Percentiles rank a stretch among this genome's conserved stretches.
Evolutionary conservation across 2,888 invertebrate species (phyloP).

Genomic region (Coenonympha arcania): DNA sequence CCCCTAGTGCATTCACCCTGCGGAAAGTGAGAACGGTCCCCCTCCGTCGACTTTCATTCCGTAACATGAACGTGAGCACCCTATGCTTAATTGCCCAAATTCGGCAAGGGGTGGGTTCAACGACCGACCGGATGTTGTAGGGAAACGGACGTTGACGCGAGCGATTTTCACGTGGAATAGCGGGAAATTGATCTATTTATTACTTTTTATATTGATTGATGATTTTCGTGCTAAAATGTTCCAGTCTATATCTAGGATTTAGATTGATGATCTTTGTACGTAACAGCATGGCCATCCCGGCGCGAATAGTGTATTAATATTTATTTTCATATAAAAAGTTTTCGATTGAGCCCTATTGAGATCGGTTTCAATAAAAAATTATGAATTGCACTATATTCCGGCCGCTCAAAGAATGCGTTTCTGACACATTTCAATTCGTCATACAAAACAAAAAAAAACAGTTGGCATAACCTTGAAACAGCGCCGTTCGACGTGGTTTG

Average conservation of each 20-base stretch:
- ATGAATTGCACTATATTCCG: no score
- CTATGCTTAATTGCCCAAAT: slow-evolving; percentile 66
- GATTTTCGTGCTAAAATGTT: background rate
- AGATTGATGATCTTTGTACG: no score
- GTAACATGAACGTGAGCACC: slow-evolving; percentile 54
- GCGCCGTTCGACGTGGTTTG: no score
- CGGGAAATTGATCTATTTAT: background rate
- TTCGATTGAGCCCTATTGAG: no score
- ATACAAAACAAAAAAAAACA: no score
- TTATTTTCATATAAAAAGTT: no score
- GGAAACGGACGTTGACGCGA: slow-evolving; percentile 32
- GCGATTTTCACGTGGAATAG: slow-evolving; percentile 17
- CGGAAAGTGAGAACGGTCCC: slow-evolving; percentile 66
- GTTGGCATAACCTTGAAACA: no score
- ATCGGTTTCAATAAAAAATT: no score
- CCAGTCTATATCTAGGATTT: background rate
- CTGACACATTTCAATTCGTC: no score
- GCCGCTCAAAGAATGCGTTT: no score
- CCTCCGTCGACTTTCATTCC: slow-evolving; percentile 56
- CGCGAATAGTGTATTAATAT: no score
- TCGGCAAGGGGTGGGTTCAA: slow-evolving; percentile 57
- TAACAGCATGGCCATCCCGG: no score
- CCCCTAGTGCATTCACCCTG: slow-evolving; percentile 72
- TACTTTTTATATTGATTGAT: background rate
- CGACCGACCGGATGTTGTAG: slow-evolving; percentile 46